These are phyloP conservation scores for Ahaetulla prasina DNA, from an alignment of 2,113 vertebrate genomes.

Conservation along the genomic window DNA sequence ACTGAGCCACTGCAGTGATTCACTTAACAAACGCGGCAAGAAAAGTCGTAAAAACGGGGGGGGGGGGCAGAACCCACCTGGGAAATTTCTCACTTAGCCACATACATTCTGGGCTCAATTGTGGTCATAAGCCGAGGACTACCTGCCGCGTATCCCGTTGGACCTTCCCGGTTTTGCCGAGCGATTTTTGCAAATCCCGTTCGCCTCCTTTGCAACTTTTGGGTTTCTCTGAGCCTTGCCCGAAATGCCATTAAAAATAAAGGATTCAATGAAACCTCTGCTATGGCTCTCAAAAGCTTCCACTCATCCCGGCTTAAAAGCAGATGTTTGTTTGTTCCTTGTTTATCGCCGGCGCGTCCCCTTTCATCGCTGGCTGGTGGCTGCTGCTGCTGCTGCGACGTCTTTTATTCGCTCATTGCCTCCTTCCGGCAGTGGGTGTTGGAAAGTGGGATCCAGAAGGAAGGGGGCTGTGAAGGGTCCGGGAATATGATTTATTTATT, in stretches of 20 bases:
- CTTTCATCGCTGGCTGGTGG: neutral
- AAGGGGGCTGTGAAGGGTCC: neutral
- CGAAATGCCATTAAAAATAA: neutral
- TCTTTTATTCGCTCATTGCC: neutral
- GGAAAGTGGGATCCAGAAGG: rapidly evolving
- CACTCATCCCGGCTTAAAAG: neutral
- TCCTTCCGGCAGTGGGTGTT: neutral
- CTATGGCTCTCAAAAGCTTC: neutral
- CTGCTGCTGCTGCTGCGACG: rapidly evolving
- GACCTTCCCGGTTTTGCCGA: neutral
- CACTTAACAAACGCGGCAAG: too few species aligned
- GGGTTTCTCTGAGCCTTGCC: neutral
- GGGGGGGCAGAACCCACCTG: too few species aligned
- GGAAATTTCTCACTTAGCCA: too few species aligned
- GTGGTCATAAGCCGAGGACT: too few species aligned
- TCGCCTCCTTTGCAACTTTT: too few species aligned
- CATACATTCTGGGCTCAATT: too few species aligned
- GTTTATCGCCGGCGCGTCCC: neutral
- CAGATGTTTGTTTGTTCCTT: neutral
- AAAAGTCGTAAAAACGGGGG: too few species aligned
- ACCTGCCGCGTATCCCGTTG: neutral
- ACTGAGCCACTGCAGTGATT: too few species aligned
- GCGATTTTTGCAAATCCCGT: neutral
- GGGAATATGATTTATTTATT: neutral
- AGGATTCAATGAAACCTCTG: neutral